Evolutionary conservation across 2,888 invertebrate genomes (phyloP).

Genomic region (Drosophila dives): DNA sequence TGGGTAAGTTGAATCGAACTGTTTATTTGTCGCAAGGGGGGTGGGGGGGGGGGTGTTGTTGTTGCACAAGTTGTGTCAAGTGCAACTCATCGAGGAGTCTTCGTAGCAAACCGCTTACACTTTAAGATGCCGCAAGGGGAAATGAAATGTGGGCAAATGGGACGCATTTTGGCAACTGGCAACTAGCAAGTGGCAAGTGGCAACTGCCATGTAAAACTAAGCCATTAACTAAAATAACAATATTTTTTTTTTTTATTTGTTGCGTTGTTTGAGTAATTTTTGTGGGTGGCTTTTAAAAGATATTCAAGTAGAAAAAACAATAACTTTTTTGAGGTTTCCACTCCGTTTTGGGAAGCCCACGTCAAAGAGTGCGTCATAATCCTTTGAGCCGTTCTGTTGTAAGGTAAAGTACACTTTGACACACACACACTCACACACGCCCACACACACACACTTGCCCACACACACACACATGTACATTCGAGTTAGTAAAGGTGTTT

Average conservation of each 20-base stretch:
- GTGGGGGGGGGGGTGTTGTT: neutral
- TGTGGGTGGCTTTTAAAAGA: constrained; percentile 61
- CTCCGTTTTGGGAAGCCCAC: constrained; percentile 45
- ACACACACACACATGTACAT: neutral
- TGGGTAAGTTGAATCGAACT: constrained; percentile 88
- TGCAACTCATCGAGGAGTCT: neutral
- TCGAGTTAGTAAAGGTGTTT: constrained; percentile 26
- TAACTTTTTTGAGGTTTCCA: constrained; percentile 81
- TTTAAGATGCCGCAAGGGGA: constrained; percentile 50
- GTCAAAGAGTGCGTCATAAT: constrained; percentile 50
- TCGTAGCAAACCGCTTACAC: constrained; percentile 65
- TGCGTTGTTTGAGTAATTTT: neutral
- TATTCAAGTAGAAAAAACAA: constrained; percentile 83
- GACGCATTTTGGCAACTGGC: neutral
- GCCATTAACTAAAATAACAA: constrained; percentile 71
- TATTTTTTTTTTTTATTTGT: constrained; percentile 5
- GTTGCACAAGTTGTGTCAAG: neutral
- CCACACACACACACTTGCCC: neutral
- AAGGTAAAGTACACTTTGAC: constrained; percentile 23
- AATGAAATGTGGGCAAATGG: neutral
- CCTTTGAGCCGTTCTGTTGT: constrained; percentile 72
- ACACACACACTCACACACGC: neutral
- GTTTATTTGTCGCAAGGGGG: constrained; percentile 3
- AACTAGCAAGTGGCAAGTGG: constrained; percentile 1
- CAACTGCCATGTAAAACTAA: constrained; percentile 69